phyloP scores from a whole-genome alignment of 2,113 vertebrate species.

The Pandion haliaetus region DNA sequence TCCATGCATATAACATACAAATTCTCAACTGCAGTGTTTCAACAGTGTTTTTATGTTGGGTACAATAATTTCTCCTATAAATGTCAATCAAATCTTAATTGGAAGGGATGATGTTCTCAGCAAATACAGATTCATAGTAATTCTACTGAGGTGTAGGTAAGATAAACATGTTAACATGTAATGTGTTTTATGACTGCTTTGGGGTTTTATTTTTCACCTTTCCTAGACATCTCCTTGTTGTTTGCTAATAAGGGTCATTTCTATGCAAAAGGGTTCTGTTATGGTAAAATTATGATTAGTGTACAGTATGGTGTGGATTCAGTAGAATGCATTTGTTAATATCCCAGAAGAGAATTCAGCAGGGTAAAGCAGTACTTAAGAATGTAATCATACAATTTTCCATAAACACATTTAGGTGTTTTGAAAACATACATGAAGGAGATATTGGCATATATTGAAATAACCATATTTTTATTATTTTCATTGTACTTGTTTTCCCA shows the following conservation, averaged over 20 bases:
- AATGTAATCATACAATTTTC: background rate
- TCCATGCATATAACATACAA: background rate
- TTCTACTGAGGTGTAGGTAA: background rate
- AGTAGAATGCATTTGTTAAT: background rate
- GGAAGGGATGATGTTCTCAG: background rate
- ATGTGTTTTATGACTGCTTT: background rate
- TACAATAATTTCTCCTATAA: background rate
- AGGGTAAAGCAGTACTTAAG: background rate
- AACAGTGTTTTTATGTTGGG: background rate
- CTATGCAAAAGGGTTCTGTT: background rate
- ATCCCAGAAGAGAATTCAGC: background rate
- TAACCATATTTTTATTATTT: background rate
- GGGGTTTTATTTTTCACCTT: background rate
- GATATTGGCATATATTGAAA: background rate
- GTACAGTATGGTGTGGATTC: background rate
- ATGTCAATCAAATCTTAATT: background rate
- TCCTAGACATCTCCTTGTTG: background rate
- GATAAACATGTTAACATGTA: background rate
- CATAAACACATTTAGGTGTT: background rate
- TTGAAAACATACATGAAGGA: background rate
- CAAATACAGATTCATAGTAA: background rate
- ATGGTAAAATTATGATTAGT: background rate
- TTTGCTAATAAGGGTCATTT: background rate
- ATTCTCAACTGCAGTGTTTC: background rate
- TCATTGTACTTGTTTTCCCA: background rate